A percentile compares a stretch with the other conserved stretches of the same genome.
Evolutionary conservation across 2,113 vertebrate genomes (phyloP).

Genomic region (Calidris pygmaea): DNA sequence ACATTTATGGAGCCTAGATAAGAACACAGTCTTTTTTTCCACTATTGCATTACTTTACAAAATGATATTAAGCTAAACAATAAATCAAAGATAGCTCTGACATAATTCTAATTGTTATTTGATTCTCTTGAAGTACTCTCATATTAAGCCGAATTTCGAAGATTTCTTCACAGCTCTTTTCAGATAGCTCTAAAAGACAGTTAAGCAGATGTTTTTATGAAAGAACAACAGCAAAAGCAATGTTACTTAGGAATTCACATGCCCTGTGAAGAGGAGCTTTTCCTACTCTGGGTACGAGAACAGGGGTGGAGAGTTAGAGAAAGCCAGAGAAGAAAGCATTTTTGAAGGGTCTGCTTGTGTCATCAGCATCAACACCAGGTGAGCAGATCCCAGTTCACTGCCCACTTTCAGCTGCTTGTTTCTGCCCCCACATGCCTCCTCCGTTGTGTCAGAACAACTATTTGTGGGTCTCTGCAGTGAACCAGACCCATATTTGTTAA

Average conservation of each 20-base stretch:
- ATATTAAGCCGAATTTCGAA: neutral
- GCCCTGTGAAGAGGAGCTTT: neutral
- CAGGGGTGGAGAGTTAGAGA: neutral
- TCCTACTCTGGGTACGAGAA: neutral
- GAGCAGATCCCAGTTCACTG: neutral
- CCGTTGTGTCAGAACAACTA: neutral
- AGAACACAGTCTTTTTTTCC: neutral
- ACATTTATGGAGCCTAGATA: neutral
- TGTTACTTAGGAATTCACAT: neutral
- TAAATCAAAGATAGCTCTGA: neutral
- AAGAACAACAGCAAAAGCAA: neutral
- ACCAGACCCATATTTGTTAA: neutral
- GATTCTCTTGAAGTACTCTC: neutral
- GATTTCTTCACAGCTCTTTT: neutral
- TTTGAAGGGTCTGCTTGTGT: neutral
- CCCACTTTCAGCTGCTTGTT: neutral
- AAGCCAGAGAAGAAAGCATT: neutral
- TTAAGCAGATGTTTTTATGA: neutral
- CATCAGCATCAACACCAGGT: neutral
- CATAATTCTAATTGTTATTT: slow-evolving; percentile 11
- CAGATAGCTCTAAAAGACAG: neutral
- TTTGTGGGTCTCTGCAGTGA: neutral
- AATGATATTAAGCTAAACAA: neutral
- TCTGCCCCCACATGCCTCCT: neutral
- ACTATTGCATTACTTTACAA: neutral